Percentiles rank a stretch among this genome's conserved stretches.
Conservation (phyloP, 2,888 invertebrate genomes). For the Hetaerina titia region DNA sequence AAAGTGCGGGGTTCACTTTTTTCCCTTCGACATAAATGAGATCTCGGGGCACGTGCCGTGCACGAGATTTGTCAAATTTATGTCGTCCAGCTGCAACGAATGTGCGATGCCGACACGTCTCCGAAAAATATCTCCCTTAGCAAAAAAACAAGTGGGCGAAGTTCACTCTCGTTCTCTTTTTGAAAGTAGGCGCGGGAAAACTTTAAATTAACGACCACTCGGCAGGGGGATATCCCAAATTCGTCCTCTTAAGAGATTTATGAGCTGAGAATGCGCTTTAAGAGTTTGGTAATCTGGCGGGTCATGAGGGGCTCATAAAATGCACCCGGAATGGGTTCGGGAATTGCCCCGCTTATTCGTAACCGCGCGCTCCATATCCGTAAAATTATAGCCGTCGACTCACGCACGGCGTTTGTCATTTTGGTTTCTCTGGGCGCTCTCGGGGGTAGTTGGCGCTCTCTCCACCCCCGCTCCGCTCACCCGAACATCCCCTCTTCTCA, state of each 20-base stretch:
- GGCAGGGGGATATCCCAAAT: neutral
- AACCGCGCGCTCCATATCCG: neutral
- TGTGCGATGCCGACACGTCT: too few species aligned
- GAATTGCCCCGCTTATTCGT: neutral
- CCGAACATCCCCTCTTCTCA: conserved; percentile 15
- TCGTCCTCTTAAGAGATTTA: neutral
- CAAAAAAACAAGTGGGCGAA: neutral
- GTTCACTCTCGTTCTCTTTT: neutral
- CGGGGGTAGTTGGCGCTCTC: neutral
- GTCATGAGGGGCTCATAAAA: neutral
- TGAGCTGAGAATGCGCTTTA: neutral
- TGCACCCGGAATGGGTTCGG: neutral
- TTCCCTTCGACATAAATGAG: too few species aligned
- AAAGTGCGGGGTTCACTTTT: too few species aligned
- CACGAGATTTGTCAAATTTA: too few species aligned
- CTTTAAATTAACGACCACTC: neutral
- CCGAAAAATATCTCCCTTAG: too few species aligned
- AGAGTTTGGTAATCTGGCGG: neutral
- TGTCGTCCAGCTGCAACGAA: too few species aligned
- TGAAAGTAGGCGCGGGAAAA: neutral
- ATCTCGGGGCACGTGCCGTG: too few species aligned
- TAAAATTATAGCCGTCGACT: neutral
- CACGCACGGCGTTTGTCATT: neutral
- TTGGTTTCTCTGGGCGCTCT: neutral
- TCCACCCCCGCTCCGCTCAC: neutral